Evolutionary conservation across 1,140 invertebrate species (phyloP), one percentile per base, ranked within the genome.

Genomic region (Cydia splendana): DNA sequence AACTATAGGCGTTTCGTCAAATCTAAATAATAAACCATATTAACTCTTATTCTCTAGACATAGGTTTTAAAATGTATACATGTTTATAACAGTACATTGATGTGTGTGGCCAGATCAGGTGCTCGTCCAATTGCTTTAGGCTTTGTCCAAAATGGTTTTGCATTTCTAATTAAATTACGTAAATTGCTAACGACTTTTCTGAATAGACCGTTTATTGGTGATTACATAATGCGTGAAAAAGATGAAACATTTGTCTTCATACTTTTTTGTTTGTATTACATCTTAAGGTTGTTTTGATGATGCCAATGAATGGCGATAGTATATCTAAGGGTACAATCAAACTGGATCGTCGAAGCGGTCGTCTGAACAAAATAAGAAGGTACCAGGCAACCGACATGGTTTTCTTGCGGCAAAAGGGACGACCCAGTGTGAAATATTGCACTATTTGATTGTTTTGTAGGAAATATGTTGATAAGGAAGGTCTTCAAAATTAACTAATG

Each of bases 131-230:
- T 71, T 45, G 67, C 67, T 71, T 38, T 13, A 71, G 67, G 67
- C 67, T 18, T 71, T 9, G 18, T 18, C 67, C 15, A 10, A 45
- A 71, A 38, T 45, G 34, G 67, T 71, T 45, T 71, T 45, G 67
- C 67, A 71, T 6, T 42, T 71, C 34, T 71, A 42, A 71, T 42
- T 38, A 42, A 71, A 71, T 71, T 71, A 71, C 67, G 34, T 71
- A 71, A 71, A 71, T 42, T 42, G 67, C 67, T 42, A 71, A 45
- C 30, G 67, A n/a, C 67, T 71, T 30, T 71, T 71, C 67, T 38
- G 34, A n/a, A 71, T 71, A 34, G 38, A 71, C 15, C 34, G 67
- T 13, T 71, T 42, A 38, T 71, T 38, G 13, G 30, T 45, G 67
- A 71, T 71, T 45, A 71, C 34, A 71, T 45, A 71, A 71, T 71